A percentile compares a stretch with the other conserved stretches of the same genome.
Evolutionary conservation across 2,888 invertebrate species (phyloP).

Genomic region (Lasioglossum zephyrum): DNA sequence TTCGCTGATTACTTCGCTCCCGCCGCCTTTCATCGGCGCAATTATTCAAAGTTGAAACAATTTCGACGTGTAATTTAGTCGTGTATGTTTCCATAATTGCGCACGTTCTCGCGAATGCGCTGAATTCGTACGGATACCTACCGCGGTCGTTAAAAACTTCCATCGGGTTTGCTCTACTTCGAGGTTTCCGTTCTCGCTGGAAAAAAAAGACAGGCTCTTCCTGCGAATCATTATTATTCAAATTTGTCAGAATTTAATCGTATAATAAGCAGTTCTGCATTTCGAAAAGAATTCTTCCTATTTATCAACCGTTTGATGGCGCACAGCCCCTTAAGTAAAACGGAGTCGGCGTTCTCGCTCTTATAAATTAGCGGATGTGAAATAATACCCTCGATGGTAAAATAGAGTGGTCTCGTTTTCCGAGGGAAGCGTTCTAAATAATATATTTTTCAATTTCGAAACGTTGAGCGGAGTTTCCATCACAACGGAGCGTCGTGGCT

Average conservation of each 20-base stretch:
- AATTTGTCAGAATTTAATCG: no score
- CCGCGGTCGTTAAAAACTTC: not conserved
- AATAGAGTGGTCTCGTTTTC: not conserved
- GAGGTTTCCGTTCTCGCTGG: not conserved
- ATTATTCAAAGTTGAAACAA: slow-evolving; percentile 32
- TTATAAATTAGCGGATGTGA: not conserved
- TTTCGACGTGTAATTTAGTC: slow-evolving; percentile 29
- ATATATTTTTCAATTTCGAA: slow-evolving; percentile 49
- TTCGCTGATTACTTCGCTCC: slow-evolving; percentile 56
- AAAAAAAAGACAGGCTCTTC: not conserved
- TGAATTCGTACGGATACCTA: not conserved
- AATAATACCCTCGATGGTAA: not conserved
- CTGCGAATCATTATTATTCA: no score
- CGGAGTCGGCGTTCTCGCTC: not conserved
- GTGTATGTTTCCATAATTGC: slow-evolving; percentile 10
- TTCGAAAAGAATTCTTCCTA: no score
- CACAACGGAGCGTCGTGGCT: slow-evolving; percentile 47
- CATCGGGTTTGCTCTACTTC: not conserved
- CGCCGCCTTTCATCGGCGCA: slow-evolving; percentile 35
- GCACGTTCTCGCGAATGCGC: not conserved
- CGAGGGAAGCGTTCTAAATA: slow-evolving; percentile 41
- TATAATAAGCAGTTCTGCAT: no score
- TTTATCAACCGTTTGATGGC: no score
- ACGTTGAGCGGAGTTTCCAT: slow-evolving; percentile 34
- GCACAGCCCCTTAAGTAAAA: not conserved